Evolutionary conservation across 2,888 invertebrate species (phyloP).

Genomic region (Archaeoteleia sp.): DNA sequence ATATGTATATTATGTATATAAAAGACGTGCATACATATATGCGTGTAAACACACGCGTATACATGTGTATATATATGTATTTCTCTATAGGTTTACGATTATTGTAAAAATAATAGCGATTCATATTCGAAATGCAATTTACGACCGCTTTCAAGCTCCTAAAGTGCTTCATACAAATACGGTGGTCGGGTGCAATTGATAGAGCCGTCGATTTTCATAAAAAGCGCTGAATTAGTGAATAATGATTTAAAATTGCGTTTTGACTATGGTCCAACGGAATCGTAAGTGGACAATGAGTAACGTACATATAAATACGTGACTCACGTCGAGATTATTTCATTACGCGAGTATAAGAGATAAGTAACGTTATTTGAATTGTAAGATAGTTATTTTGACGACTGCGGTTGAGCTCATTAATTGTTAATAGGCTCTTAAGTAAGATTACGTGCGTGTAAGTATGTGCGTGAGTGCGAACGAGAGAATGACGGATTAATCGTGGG

Average conservation of each 20-base stretch:
- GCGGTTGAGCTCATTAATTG: slow-evolving; percentile 21
- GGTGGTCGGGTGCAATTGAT: not conserved
- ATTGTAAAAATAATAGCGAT: slow-evolving; percentile 43
- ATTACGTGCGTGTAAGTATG: slow-evolving; percentile 34
- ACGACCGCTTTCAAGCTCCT: slow-evolving; percentile 16
- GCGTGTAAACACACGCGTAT: slow-evolving; percentile 34
- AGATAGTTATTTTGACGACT: slow-evolving; percentile 45
- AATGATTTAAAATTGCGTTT: slow-evolving; percentile 14
- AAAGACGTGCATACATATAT: slow-evolving; percentile 57
- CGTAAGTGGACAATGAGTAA: slow-evolving; percentile 12
- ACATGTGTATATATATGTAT: slow-evolving; percentile 58
- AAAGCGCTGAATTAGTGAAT: slow-evolving; percentile 28
- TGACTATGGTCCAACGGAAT: slow-evolving; percentile 16
- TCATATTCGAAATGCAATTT: slow-evolving; percentile 11
- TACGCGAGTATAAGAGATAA: slow-evolving; percentile 20
- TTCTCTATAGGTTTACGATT: slow-evolving; percentile 58
- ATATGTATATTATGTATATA: slow-evolving; percentile 58
- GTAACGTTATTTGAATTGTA: slow-evolving; percentile 35
- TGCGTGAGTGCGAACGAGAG: slow-evolving; percentile 4
- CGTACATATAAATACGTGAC: slow-evolving; percentile 42
- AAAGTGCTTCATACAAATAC: slow-evolving; percentile 4
- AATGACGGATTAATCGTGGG: slow-evolving; percentile 22
- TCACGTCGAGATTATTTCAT: slow-evolving; percentile 30
- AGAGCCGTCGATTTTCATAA: slow-evolving; percentile 15
- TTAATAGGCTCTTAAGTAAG: slow-evolving; percentile 29